Percentiles rank a stretch among this genome's conserved stretches.
Conservation (phyloP, 2,113 vertebrate genomes). For the Hiodon alosoides region DNA sequence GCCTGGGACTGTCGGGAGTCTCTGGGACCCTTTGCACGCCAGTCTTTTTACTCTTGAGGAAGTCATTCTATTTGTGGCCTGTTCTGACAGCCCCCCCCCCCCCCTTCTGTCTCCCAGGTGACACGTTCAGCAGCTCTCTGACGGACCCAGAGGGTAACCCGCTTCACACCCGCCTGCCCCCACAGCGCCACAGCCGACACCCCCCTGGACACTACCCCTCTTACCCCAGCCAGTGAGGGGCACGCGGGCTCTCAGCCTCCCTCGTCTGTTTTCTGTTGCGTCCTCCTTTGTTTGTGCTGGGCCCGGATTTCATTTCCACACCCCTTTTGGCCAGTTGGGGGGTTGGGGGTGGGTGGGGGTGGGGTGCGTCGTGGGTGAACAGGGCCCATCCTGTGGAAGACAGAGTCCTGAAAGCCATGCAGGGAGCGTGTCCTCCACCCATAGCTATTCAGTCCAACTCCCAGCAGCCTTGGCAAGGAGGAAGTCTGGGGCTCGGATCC, state of each 20-base stretch:
- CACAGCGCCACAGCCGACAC: slow-evolving; percentile 39
- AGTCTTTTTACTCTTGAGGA: neutral
- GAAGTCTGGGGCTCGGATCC: neutral
- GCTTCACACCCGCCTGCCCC: slow-evolving; percentile 46
- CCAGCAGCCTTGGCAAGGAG: slow-evolving; percentile 11
- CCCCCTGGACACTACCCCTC: slow-evolving; percentile 35
- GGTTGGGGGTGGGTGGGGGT: neutral
- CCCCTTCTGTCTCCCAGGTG: slow-evolving; percentile 41
- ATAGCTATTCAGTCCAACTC: slow-evolving; percentile 10
- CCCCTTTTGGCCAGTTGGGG: slow-evolving; percentile 15
- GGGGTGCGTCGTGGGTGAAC: neutral
- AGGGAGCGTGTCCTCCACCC: neutral
- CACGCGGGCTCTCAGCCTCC: slow-evolving; percentile 10
- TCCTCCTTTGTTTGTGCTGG: slow-evolving; percentile 5
- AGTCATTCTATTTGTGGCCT: neutral
- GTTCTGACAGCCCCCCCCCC: neutral
- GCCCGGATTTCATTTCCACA: slow-evolving; percentile 21
- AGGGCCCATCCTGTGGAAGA: neutral
- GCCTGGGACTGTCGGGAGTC: neutral
- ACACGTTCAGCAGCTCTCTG: slow-evolving; percentile 36
- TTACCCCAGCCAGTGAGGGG: slow-evolving; percentile 41
- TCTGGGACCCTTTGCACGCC: neutral
- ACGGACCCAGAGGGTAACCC: slow-evolving; percentile 50
- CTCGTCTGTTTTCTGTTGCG: neutral
- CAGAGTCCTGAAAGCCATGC: neutral